Percentiles rank a stretch among this genome's conserved stretches.
These are phyloP conservation scores for Gymnoscelis rufifasciata DNA, from an alignment of 2,888 invertebrate genomes.

Conservation along the genomic window DNA sequence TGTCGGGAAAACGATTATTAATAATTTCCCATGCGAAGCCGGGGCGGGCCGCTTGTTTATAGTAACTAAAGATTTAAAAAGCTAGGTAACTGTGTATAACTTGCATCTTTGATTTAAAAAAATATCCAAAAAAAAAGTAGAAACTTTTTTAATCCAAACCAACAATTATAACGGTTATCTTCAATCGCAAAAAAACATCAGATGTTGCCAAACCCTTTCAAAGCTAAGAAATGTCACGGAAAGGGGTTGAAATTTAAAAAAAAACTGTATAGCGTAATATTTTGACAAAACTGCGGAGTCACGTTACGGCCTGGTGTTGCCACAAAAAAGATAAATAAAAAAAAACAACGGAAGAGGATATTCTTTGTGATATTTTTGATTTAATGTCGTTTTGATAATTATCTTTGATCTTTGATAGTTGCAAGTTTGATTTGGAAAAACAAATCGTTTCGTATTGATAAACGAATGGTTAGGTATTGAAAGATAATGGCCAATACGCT, in stretches of 20 bases:
- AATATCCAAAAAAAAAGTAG: neutral
- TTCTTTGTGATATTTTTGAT: constrained; percentile 8
- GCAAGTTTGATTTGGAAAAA: constrained; percentile 4
- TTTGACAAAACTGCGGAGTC: constrained; percentile 66
- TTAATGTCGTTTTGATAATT: too few relatives aligned
- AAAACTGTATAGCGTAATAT: constrained; percentile 68
- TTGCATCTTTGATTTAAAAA: too few relatives aligned
- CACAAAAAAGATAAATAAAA: constrained; percentile 27
- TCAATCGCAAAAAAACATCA: constrained; percentile 57
- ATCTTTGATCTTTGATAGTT: too few relatives aligned
- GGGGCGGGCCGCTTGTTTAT: too few relatives aligned
- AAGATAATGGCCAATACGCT: too few relatives aligned
- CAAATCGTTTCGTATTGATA: too few relatives aligned
- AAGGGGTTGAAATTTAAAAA: constrained; percentile 56
- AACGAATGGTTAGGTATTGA: too few relatives aligned
- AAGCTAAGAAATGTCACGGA: constrained; percentile 32
- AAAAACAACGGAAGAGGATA: constrained; percentile 33
- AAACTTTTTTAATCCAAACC: constrained; percentile 19
- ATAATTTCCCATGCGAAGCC: too few relatives aligned
- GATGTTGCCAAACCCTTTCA: constrained; percentile 52
- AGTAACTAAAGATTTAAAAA: too few relatives aligned
- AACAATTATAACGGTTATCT: constrained; percentile 55
- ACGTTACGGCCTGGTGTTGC: constrained; percentile 34
- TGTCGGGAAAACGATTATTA: too few relatives aligned
- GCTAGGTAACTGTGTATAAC: too few relatives aligned